These are phyloP conservation scores for Halcyon malimbica DNA, from an alignment of 2,113 vertebrate species.

Conservation along the genomic window DNA sequence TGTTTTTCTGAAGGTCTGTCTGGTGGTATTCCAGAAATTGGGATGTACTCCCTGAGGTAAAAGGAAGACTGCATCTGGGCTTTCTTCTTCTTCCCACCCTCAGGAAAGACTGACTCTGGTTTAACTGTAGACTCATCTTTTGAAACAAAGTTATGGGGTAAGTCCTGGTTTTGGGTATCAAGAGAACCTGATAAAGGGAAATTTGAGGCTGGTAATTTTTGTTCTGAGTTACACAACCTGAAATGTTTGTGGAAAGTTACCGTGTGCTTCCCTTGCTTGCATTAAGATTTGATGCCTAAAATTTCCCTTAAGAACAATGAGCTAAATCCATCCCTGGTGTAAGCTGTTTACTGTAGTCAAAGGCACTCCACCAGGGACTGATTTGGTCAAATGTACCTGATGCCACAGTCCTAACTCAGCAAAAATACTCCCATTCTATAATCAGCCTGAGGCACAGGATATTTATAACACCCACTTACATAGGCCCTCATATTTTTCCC, in stretches of 20 bases:
- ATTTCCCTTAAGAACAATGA: background rate
- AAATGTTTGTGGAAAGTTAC: background rate
- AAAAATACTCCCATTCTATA: background rate
- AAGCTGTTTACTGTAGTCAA: background rate
- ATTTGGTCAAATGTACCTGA: background rate
- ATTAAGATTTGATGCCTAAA: background rate
- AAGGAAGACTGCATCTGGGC: background rate
- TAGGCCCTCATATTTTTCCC: conserved; percentile 20
- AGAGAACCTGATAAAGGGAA: background rate
- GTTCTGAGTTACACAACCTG: background rate
- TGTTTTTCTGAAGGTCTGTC: background rate
- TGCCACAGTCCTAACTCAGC: background rate
- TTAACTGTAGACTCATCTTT: background rate
- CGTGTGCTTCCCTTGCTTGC: background rate
- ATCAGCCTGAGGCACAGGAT: background rate
- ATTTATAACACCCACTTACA: conserved; percentile 53
- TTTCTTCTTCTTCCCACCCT: background rate
- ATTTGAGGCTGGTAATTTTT: background rate
- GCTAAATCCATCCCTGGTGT: background rate
- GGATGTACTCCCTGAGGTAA: background rate
- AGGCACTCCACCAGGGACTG: background rate
- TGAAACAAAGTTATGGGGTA: background rate
- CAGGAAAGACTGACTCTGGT: background rate
- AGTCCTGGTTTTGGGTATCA: background rate
- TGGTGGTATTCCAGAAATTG: background rate